Conservation (phyloP, 2,888 invertebrate genomes). For the Monopis laevigella region DNA sequence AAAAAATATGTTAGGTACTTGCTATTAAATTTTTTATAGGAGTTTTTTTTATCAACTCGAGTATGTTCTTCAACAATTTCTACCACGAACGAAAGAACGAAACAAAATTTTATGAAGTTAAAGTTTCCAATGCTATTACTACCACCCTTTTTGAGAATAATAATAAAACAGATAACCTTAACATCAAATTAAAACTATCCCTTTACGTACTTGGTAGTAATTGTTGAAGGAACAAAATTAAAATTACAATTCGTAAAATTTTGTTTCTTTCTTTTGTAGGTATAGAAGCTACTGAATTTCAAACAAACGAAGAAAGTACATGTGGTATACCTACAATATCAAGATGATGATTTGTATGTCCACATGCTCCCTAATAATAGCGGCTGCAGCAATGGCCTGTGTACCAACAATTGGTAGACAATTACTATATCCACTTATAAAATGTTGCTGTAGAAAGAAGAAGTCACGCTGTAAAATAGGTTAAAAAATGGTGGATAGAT, state of each 20-base stretch:
- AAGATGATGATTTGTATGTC: slow-evolving; percentile 11
- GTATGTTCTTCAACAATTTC: slow-evolving; percentile 23
- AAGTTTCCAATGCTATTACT: neutral
- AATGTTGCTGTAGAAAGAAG: neutral
- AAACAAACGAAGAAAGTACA: too few relatives aligned
- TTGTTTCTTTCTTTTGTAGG: slow-evolving; percentile 22
- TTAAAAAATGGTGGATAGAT: too few relatives aligned
- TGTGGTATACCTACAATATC: neutral
- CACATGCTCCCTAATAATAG: neutral
- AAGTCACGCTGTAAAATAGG: neutral
- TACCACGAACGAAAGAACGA: slow-evolving; percentile 21
- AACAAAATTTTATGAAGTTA: slow-evolving; percentile 37
- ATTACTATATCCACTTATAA: neutral
- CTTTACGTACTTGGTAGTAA: slow-evolving; percentile 24
- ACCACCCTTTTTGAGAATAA: slow-evolving; percentile 1
- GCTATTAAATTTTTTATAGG: too few relatives aligned
- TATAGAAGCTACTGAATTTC: slow-evolving; percentile 1
- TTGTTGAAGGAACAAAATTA: slow-evolving; percentile 17
- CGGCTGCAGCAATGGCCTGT: slow-evolving; percentile 6
- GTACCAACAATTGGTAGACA: slow-evolving; percentile 8
- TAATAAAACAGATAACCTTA: neutral
- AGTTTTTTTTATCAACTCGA: too few relatives aligned
- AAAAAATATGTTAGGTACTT: too few relatives aligned
- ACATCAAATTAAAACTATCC: slow-evolving; percentile 17
- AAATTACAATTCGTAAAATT: slow-evolving; percentile 35